Evolutionary conservation across 2,888 invertebrate genomes (phyloP), one percentile per base, ranked within the genome.

Genomic region (Andricus quercusramuli): DNA sequence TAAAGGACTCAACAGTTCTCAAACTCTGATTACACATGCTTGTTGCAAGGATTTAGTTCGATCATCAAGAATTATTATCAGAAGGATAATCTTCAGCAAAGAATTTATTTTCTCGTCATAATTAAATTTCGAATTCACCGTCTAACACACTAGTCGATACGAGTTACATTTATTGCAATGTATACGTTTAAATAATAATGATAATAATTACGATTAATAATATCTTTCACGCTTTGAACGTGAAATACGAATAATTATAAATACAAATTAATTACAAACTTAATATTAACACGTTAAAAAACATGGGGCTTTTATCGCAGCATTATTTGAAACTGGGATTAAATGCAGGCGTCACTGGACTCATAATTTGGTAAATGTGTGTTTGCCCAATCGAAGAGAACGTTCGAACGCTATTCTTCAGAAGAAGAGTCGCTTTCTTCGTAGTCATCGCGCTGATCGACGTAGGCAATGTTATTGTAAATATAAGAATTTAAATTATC

Each of bases 231-330:
- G 85, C 86, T 84, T 87, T 86, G 88, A 90, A 89, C 88, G 86
- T 90, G 79, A 79, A 79, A 79, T 76, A 20, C 78, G 78, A 67
- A 67, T 81, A 41, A 84, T 81, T 56, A 84, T 90, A 91, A 90
- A 90, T 92, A 92, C 89, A 90, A 92, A 91, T 89, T 91, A 92
- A 92, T 92, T 91, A 92, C 92, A 92, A 92, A 92, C 91, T 92
- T 92, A 92, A 91, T 90, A 88, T 87, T 87, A 90, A 86, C 85
- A 85, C 85, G 82, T 85, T 76, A 85, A 86, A 64, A 80, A 82
- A 83, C 83, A 78, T 65, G 78, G 66, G 51, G 51, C 56, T 74
- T 74, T 74, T 59, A 22, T 78, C 78, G 78, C 41, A 64, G 64
- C 51, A 15, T 82, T 80, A 79, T 78, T 81, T 81, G 65, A 76